Evolutionary conservation across 2,797 vertebrate species (phyloP), one percentile per base, ranked within the genome.

Genomic region (Gymnodraco acuticeps): DNA sequence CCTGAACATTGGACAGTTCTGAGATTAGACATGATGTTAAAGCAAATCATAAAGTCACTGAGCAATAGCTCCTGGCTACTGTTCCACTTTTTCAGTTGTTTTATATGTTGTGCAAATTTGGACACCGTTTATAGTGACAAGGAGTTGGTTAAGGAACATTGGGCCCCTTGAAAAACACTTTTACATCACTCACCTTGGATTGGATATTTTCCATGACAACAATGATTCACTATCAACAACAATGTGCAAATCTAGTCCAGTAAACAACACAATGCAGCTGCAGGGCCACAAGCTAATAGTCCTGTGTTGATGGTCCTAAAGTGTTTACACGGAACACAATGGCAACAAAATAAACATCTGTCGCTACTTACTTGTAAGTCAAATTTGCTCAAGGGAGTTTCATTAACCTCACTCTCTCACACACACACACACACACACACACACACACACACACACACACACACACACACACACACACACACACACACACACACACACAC

Each of bases 1-100:
- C 88, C 86, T 93, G 94, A 88, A 94, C 93, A 86, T 94, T 94
- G 93, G 72, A 89, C 90, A 31, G 67, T 55, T 64, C 72, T 19
- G 43, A 91, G 92, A 92, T 92, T 89, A 92, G 79, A 80, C 56
- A 0, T 1, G 12, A 73, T 47, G 84, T 80, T 75, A 17, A 69
- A 72, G 60, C 1, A 15, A 78, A 88, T 85, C 87, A 82, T 91
- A 90, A 91, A 91, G 77, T 78, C 55, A 9, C 51, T 5, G 47
- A 62, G 70, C 66, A 66, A 78, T 41, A 64, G 42, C 80, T 65
- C 46, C 72, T 52, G 19, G 41, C 5, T 75, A 3, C 41, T 52
- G 16, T 47, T 55, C 10, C 19, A 6, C 31, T 41, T 9, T 70
- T 3, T 27, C 19, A 38, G 8, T 38, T 38, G 33, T 38, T 38